phyloP scores from a whole-genome alignment of 1,140 invertebrate genomes.

The Conus betulinus region DNA sequence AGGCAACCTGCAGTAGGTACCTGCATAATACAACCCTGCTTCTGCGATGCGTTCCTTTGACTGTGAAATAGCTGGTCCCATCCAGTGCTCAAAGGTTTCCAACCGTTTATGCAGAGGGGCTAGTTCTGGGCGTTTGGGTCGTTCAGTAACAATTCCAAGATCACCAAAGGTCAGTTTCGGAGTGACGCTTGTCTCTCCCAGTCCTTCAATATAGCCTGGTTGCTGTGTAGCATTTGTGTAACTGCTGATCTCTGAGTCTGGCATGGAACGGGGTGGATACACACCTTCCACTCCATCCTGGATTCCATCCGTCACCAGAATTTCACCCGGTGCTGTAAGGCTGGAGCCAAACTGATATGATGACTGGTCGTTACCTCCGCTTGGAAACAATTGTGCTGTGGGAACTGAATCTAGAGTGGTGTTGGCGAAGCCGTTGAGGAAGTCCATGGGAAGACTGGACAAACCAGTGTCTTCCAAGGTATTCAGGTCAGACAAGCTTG shows the following conservation, averaged over 20 bases:
- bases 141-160: conserved; percentile 6
- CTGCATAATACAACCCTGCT: conserved; percentile 45
- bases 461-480: neutral
- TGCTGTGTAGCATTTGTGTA: neutral
- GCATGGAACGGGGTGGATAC: neutral
- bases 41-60: conserved; percentile 34
- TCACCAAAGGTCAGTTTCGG: conserved; percentile 21
- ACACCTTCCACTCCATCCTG: neutral
- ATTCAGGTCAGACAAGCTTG: neutral
- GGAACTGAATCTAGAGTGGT: neutral
- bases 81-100: neutral
- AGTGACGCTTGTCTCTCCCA: too few species aligned
- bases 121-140: conserved; percentile 27
- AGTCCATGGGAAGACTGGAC: conserved; percentile 6
- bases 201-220: neutral
- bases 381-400: neutral
- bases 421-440: neutral
- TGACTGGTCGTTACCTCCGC: neutral
- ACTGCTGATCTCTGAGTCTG: neutral
- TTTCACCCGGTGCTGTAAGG: neutral
- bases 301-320: conserved; percentile 25
- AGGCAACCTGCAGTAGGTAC: conserved; percentile 13
- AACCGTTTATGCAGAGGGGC: neutral
- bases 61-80: neutral
- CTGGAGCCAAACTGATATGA: neutral